A percentile compares a stretch with the other conserved stretches of the same genome.
Evolutionary conservation across 2,888 invertebrate species (phyloP).

Genomic region (Mythimna lalbum): DNA sequence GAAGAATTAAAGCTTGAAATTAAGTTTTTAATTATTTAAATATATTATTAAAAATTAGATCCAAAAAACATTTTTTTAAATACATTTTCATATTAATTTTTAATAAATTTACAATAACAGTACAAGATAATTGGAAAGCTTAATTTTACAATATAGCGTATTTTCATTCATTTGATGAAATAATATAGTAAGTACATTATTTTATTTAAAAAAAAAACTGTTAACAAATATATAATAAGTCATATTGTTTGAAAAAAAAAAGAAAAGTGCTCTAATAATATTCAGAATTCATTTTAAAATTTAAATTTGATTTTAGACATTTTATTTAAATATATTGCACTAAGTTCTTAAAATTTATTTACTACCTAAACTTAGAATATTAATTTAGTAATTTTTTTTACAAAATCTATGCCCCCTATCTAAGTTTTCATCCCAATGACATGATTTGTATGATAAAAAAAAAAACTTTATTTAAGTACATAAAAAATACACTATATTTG

Average conservation of each 20-base stretch:
- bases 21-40: not conserved
- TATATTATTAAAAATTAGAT: slow-evolving; percentile 1
- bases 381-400: slow-evolving; percentile 36
- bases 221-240: not conserved
- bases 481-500: slow-evolving; percentile 25
- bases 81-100: slow-evolving; percentile 15
- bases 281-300: slow-evolving; percentile 10
- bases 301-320: not conserved
- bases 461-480: slow-evolving; percentile 53
- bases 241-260: slow-evolving; percentile 20
- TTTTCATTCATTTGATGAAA: slow-evolving; percentile 3
- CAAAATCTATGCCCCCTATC: slow-evolving; percentile 74
- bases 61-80: slow-evolving; percentile 1
- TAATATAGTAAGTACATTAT: slow-evolving; percentile 5
- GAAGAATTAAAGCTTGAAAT: slow-evolving; percentile 38
- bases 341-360: slow-evolving; percentile 45
- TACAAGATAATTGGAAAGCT: not conserved
- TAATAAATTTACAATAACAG: not conserved
- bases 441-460: slow-evolving; percentile 61
- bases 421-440: slow-evolving; percentile 61
- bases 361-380: slow-evolving; percentile 44
- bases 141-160: not conserved
- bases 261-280: slow-evolving; percentile 1
- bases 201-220: slow-evolving; percentile 1
- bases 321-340: slow-evolving; percentile 63